Percentiles rank a stretch among this genome's conserved stretches.
These are phyloP conservation scores for Whitmania pigra DNA, from an alignment of 1,140 invertebrate species.

Conservation along the genomic window DNA sequence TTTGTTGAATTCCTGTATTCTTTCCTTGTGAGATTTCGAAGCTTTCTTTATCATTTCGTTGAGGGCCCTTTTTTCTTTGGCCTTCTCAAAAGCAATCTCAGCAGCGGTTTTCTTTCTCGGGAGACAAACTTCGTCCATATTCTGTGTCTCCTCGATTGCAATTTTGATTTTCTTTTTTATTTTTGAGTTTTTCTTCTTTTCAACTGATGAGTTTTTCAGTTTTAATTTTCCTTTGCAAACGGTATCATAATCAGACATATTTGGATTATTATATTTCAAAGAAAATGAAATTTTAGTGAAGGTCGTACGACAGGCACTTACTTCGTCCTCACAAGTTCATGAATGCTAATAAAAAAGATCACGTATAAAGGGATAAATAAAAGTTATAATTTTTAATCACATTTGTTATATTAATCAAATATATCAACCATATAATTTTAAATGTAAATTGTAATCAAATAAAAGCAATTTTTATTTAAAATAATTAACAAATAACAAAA, in stretches of 20 bases:
- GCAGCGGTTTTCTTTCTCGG: neutral
- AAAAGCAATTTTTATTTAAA: too few relatives aligned
- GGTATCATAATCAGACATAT: neutral
- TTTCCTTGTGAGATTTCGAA: neutral
- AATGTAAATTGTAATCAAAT: too few relatives aligned
- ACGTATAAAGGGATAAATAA: too few relatives aligned
- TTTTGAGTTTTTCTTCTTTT: neutral
- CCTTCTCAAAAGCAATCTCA: conserved; percentile 9
- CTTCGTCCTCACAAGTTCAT: too few relatives aligned
- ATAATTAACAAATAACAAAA: too few relatives aligned
- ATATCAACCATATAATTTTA: too few relatives aligned
- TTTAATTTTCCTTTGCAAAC: conserved; percentile 3
- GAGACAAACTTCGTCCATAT: neutral
- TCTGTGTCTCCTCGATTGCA: neutral
- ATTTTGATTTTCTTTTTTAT: conserved; percentile 2
- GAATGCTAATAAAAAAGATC: too few relatives aligned
- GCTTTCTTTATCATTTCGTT: conserved; percentile 4
- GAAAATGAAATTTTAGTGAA: too few relatives aligned
- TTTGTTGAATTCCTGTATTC: neutral
- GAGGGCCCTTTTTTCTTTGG: neutral
- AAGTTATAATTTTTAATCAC: too few relatives aligned
- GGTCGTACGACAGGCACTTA: too few relatives aligned
- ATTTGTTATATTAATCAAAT: too few relatives aligned
- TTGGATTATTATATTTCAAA: too few relatives aligned
- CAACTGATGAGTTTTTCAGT: neutral